phyloP scores from a whole-genome alignment of 2,888 invertebrate species.

The Eledone cirrhosa region DNA sequence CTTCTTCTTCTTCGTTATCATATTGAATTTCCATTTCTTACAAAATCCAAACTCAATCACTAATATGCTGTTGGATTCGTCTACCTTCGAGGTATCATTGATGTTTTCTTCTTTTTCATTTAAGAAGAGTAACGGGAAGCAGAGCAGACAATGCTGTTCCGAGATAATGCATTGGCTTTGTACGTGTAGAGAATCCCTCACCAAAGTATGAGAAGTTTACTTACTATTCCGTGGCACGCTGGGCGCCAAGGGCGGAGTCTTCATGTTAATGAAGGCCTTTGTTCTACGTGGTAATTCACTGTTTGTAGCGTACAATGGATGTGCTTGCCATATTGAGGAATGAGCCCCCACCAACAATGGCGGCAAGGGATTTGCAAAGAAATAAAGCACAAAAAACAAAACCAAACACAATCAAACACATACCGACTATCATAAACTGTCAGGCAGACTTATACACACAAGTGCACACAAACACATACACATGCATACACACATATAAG shows the following conservation, averaged over 20 bases:
- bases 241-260: slow-evolving; percentile 23
- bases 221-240: slow-evolving; percentile 21
- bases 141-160: not conserved
- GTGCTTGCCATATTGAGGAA: slow-evolving; percentile 24
- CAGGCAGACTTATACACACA: no score
- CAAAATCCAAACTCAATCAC: not conserved
- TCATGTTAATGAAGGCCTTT: slow-evolving; percentile 22
- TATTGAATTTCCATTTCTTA: not conserved
- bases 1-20: not conserved
- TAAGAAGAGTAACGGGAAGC: not conserved
- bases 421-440: no score
- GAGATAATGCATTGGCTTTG: slow-evolving; percentile 14
- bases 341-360: slow-evolving; percentile 10
- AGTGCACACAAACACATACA: no score
- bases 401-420: no score
- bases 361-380: not conserved
- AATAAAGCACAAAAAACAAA: no score
- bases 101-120: not conserved
- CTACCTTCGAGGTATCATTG: slow-evolving; percentile 12
- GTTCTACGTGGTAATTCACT: slow-evolving; percentile 27
- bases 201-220: slow-evolving; percentile 23
- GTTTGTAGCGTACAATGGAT: slow-evolving; percentile 22
- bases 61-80: not conserved
- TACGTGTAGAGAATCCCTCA: slow-evolving; percentile 12
- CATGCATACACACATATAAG: not conserved